These are phyloP conservation scores for Dipodomys merriami DNA, from an alignment of 2,113 vertebrate species.

Conservation along the genomic window DNA sequence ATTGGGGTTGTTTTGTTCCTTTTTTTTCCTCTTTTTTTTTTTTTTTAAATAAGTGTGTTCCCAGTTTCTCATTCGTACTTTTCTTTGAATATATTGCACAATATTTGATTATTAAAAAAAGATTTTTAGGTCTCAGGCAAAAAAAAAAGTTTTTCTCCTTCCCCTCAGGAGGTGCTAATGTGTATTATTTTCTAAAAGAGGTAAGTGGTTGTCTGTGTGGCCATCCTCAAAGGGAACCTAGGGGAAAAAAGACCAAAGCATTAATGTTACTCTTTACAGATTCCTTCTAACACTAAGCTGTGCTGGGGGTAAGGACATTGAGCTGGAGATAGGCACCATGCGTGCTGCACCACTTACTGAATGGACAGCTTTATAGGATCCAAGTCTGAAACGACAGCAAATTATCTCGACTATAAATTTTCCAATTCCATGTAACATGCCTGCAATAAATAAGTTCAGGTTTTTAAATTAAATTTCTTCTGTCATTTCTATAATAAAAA, in stretches of 20 bases:
- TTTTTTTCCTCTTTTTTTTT: background rate
- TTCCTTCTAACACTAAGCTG: background rate
- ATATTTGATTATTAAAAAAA: conserved; percentile 86
- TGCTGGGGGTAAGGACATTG: background rate
- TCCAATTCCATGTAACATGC: conserved; percentile 94
- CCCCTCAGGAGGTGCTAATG: conserved; percentile 82
- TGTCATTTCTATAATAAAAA: conserved; percentile 16
- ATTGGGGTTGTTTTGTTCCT: conserved; percentile 22
- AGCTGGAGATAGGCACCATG: too few species aligned
- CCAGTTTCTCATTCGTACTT: conserved; percentile 79
- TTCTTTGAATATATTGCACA: conserved; percentile 87
- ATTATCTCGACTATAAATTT: conserved; percentile 94
- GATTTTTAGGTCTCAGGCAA: conserved; percentile 80
- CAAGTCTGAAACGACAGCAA: conserved; percentile 95
- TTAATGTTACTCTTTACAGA: background rate
- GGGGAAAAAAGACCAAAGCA: conserved; percentile 14
- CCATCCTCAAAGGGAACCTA: conserved; percentile 86
- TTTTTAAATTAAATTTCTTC: conserved; percentile 47
- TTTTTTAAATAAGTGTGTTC: conserved; percentile 75
- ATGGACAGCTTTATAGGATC: conserved; percentile 86
- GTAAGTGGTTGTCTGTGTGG: conserved; percentile 88
- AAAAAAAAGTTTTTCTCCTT: conserved; percentile 79
- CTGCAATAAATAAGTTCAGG: conserved; percentile 82
- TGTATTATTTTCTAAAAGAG: conserved; percentile 86
- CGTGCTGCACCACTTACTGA: conserved; percentile 85